Evolutionary conservation across 2,888 invertebrate species (phyloP), one percentile per base, ranked within the genome.

Genomic region (Thymelicus acteon): DNA sequence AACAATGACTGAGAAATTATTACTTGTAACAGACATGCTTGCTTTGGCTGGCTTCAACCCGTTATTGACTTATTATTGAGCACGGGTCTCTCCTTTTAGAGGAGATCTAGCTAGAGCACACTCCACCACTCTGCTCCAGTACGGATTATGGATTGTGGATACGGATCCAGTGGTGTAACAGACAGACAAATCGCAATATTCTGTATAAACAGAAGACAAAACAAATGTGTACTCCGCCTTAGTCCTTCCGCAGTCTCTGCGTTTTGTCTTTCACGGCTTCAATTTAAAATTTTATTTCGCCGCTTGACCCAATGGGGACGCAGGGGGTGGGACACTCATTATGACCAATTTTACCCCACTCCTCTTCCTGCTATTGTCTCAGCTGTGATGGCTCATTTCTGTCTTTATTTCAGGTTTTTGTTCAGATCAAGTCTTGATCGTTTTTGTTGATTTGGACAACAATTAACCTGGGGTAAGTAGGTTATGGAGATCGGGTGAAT

Each of bases 251-350:
- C 82, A 76, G 80, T 83, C 79, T 77, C 79, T 78, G 82, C 85
- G 85, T 89, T 91, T 90, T 90, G 89, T 90, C 89, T 90, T 91
- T 85, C 86, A 83, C 85, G 84, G 85, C 88, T 90, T 89, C 88
- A 90, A 91, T 92, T 91, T 91, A 90, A 90, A 92, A 90, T 90
- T 91, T 89, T 88, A 90, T 89, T 89, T 86, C 88, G 82, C 81
- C 85, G 85, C 86, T 91, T 91, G 90, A 91, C 91, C 92, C 87
- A 86, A 85, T 85, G 86, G 87, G 85, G 80, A 75, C 72, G 77
- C 75, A 67, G 76, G 78, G 77, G 80, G 80, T 81, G 80, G 80
- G 87, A 85, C 83, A 85, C 89, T 92, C 92, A 93, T 92, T 92
- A 93, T 92, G 90, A 92, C 92, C 92, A 92, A 92, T 92, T 93